These are phyloP conservation scores for Neolamprologus caudopunctatus DNA, from an alignment of 2,113 vertebrate genomes.

Conservation along the genomic window DNA sequence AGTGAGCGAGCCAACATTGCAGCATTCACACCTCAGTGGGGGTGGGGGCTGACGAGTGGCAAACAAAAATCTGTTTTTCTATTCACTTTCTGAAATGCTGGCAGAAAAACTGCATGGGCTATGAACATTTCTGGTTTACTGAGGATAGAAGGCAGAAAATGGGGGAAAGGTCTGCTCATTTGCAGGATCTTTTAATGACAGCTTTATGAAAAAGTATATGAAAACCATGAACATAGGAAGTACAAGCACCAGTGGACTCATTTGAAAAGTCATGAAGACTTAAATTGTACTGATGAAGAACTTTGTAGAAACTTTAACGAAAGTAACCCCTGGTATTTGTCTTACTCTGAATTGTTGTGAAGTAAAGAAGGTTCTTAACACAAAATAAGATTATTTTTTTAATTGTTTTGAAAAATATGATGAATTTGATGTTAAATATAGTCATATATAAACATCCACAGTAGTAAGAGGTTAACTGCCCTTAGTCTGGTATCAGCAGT, in stretches of 20 bases:
- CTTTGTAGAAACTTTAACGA: not conserved
- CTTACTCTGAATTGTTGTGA: not conserved
- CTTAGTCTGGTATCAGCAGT: not conserved
- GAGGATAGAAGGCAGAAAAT: not conserved
- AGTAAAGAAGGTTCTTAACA: not conserved
- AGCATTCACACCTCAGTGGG: not conserved
- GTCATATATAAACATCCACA: not conserved
- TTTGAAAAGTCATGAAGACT: not conserved
- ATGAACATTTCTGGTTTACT: not conserved
- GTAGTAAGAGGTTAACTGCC: slow-evolving; percentile 8
- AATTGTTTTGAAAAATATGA: not conserved
- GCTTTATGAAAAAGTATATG: not conserved
- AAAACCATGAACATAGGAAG: not conserved
- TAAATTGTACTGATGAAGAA: not conserved
- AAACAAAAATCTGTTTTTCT: not conserved
- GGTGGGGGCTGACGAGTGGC: not conserved
- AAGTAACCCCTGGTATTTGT: not conserved
- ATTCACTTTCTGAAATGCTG: not conserved
- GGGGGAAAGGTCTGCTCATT: not conserved
- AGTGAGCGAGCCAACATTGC: not conserved
- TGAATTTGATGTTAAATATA: slow-evolving; percentile 3
- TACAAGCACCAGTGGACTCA: not conserved
- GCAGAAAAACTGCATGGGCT: not conserved
- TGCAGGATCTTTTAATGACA: not conserved
- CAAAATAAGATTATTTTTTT: not conserved